Base-by-base conservation (phyloP, 1,140 invertebrate genomes). In the Drosophila suzukii region DNA sequence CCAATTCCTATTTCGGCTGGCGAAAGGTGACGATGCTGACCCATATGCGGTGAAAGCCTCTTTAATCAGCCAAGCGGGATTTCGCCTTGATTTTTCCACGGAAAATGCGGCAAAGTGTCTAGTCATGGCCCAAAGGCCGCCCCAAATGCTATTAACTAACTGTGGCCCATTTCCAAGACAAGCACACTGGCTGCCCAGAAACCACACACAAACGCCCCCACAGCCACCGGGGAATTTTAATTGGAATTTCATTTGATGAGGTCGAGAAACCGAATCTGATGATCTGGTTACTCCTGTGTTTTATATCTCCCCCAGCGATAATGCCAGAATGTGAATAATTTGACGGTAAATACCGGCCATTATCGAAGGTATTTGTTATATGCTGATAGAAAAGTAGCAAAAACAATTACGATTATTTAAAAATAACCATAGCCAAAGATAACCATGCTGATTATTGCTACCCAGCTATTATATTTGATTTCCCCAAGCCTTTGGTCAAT, bases 31-130 rank as follows among this genome's bases (percentile, higher is more conserved):
- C 73, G 61, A 43, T 41, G 67, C 71, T 73, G 81, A 84, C 81
- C 81, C 81, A 84, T 80, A 84, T 84, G 81, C 72, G 81, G 81
- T 85, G 81, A 85, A 85, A 85, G 81, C 81, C 73, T 67, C 75
- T 84, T 84, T 85, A 84, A 84, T 84, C 81, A 81, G 54, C 46
- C 24, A 36, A 50, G 62, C 50, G 62, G 65, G 59, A 68, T 78
- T 86, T 81, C 70, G 78, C 71, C 82, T 81, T 86, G 75, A 83
- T 81, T 75, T 80, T 84, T 81, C 74, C 68, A 63, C 81, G 74
- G 65, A 86, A 85, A 81, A 85, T 62, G 41, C 60, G 43, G 30
- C 58, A 78, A 86, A 82, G 65, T 76, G 82, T 72, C 60, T 59
- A 63, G 83, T 86, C 82, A 86, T 88, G 83, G 78, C 81, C 70